Base-by-base conservation (phyloP, 1,140 invertebrate genomes). In the Cydia pomonella region DNA sequence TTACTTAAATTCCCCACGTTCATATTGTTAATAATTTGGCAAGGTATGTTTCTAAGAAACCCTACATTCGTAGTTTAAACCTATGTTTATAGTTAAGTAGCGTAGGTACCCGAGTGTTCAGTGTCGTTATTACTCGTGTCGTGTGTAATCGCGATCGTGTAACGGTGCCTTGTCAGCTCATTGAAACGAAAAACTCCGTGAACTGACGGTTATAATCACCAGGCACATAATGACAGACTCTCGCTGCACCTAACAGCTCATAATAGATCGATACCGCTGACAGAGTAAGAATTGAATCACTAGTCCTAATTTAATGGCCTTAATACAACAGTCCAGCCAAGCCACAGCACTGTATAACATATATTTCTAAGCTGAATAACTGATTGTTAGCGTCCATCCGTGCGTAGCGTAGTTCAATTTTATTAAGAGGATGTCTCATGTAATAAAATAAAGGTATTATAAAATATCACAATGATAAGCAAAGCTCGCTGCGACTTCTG, bases 101-200 rank as follows among this genome's bases (percentile, higher is more conserved):
- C n/a, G 12, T 50, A 6, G 53, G 53, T 23, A 59, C n/a, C 18
- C 21, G 53, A n/a, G 47, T 50, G 10, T 59, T 59, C 18, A 59
- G 21, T 59, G 53, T 59, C 21, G 53, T 23, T 21, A 59, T 29
- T 80, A 77, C 73, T 25, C 73, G 75, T 78, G 77, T 82, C 80
- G 77, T 69, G 79, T 83, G 75, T 83, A 85, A 86, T 86, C 79
- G 73, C 66, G 83, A 86, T 82, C 84, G 75, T 78, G 75, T 91
- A 91, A 87, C 89, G 89, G 89, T 80, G 62, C 73, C 73, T 71
- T 81, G 82, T 81, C 78, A 80, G 73, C 85, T 82, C 73, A 77
- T 85, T 83, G 77, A 80, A 82, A 86, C 85, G 76, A 85, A 78
- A 85, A 79, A 82, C 77, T 80, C 74, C 53, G 76, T 76, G 77